A percentile compares a stretch with the other conserved stretches of the same genome.
Evolutionary conservation across 2,888 invertebrate genomes (phyloP).

Genomic region (Sminthurides aquaticus): DNA sequence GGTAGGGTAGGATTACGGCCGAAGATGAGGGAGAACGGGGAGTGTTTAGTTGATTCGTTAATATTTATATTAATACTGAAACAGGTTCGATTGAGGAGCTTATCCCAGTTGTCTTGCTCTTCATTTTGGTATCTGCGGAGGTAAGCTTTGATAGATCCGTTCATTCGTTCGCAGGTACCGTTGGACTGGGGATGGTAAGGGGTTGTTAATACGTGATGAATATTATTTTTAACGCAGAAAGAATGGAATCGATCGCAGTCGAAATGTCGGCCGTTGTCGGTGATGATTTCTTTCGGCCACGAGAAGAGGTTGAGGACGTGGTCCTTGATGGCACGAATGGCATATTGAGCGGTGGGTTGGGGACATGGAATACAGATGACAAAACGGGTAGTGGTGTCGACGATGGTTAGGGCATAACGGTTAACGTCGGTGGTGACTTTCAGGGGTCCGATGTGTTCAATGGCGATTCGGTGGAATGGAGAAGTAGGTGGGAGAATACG

Average conservation of each 20-base stretch:
- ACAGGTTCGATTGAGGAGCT: neutral
- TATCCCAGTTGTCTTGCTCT: conserved; percentile 5
- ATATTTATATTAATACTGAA: conserved; percentile 4
- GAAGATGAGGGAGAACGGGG: conserved; percentile 4
- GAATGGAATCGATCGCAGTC: neutral
- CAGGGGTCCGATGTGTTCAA: conserved; percentile 15
- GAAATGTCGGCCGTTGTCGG: conserved; percentile 6
- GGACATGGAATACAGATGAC: neutral
- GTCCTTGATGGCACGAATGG: neutral
- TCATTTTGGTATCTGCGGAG: neutral
- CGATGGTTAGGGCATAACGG: neutral
- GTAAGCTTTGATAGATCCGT: neutral
- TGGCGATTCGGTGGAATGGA: conserved; percentile 7
- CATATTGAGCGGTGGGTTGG: neutral
- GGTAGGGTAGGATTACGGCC: conserved; percentile 6
- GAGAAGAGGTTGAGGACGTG: neutral
- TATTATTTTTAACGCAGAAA: neutral
- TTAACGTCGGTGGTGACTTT: neutral
- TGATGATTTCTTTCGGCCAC: neutral
- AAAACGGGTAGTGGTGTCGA: conserved; percentile 5
- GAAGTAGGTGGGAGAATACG: neutral
- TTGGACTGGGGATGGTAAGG: conserved; percentile 9
- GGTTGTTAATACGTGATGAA: neutral
- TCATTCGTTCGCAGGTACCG: conserved; percentile 3
- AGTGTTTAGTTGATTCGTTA: neutral